Evolutionary conservation across 2,888 invertebrate species (phyloP), one percentile per base, ranked within the genome.

Genomic region (Prosapia bicincta): DNA sequence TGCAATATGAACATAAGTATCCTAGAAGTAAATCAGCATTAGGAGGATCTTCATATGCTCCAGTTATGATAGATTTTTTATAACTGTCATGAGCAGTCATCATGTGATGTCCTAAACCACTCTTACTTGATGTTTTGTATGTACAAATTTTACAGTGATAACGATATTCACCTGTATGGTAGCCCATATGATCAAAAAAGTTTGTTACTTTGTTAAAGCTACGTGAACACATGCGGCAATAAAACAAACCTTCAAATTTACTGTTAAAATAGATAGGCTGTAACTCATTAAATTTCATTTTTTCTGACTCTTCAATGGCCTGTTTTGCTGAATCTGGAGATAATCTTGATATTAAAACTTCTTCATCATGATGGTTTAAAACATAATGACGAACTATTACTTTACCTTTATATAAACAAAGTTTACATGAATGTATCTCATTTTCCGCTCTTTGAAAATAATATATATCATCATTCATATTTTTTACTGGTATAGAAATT

Each of bases 131-230:
- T n/a, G 75, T 66, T 66, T 66, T 70, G 28, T 77, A 77, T n/a
- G 74, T 78, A 75, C 94, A 95, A 69, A 85, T 84, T 0, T 87
- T 87, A 83, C 94, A 95, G 25, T 86, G 83, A 77, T 89, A 90
- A 74, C 90, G 87, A 80, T 90, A 92, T 84, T 95, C 95, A 0
- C 95, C 95, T 0, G 94, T 95, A 78, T 95, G 95, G 69, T 85
- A 87, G 25, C 90, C 89, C 65, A 93, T 86, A 82, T 95, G 95
- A 83, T 93, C 92, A 81, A 91, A 91, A 82, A 92, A 92, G n/a
- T 24, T 71, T 25, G 25, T n/a, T 23, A 67, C 26, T 15, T 66
- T 74, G 1, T 13, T 20, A 28, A 65, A 74, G 7, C 10, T n/a
- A 10, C 43, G 32, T 3, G 10, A 30, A 65, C 76, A 76, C 73